phyloP scores from a whole-genome alignment of 23 tunicate genomes.

The Halocynthia roretzi region DNA sequence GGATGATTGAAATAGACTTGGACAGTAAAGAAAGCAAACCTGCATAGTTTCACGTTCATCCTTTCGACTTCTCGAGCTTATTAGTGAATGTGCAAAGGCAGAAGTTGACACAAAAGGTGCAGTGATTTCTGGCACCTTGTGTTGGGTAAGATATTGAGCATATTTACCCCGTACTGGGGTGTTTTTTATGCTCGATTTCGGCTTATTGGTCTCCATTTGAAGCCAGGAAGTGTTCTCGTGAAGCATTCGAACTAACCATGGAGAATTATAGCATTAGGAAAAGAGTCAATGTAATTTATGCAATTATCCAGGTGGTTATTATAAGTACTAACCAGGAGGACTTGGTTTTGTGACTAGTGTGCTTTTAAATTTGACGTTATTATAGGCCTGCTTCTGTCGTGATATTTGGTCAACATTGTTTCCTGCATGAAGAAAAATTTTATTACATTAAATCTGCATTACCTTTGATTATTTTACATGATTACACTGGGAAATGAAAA shows the following conservation, averaged over 20 bases:
- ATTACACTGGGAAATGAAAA: no score
- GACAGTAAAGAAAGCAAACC: background rate
- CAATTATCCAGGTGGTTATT: background rate
- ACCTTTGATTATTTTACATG: no score
- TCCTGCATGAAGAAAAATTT: no score
- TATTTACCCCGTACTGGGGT: background rate
- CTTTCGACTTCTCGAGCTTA: conserved; percentile 52
- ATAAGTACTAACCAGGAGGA: background rate
- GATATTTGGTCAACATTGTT: no score
- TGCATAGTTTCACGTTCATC: conserved; percentile 77
- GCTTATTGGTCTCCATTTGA: background rate
- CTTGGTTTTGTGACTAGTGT: conserved; percentile 5
- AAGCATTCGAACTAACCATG: background rate
- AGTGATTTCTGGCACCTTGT: background rate
- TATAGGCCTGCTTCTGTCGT: background rate
- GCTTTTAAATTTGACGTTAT: conserved; percentile 17
- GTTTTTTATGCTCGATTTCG: background rate
- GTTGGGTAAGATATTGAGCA: background rate
- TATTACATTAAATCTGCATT: no score
- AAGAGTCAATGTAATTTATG: no score
- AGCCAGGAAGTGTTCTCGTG: background rate
- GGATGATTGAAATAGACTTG: background rate
- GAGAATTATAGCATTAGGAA: no score
- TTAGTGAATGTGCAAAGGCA: background rate
- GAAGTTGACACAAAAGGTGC: background rate